phyloP scores from a whole-genome alignment of 2,888 invertebrate genomes.

The Chesias legatella region DNA sequence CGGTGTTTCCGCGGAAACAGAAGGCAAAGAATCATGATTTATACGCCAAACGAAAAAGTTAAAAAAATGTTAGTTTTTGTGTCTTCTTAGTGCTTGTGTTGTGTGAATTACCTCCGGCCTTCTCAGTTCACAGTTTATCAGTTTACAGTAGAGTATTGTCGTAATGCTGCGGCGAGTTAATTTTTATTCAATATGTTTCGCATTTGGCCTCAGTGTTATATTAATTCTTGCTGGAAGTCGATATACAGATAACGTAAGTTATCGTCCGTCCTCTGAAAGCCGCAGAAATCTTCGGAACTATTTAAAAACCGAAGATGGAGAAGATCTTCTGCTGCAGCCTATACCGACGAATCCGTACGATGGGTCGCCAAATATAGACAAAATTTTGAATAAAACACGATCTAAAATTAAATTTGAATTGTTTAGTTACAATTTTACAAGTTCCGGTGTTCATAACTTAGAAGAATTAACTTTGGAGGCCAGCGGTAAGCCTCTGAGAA shows the following conservation, averaged over 20 bases:
- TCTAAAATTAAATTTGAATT: slow-evolving; percentile 62
- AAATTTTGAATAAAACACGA: slow-evolving; percentile 60
- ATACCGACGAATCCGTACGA: slow-evolving; percentile 62
- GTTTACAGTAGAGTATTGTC: slow-evolving; percentile 49
- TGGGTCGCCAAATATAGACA: slow-evolving; percentile 59
- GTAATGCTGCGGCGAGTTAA: slow-evolving; percentile 77
- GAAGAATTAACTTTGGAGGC: slow-evolving; percentile 85
- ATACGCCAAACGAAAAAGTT: slow-evolving; percentile 51
- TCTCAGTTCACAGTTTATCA: slow-evolving; percentile 34
- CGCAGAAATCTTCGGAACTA: slow-evolving; percentile 72
- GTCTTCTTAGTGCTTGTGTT: slow-evolving; percentile 55
- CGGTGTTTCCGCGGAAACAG: slow-evolving; percentile 77
- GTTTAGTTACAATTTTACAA: slow-evolving; percentile 57
- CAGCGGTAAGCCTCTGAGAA: slow-evolving; percentile 86
- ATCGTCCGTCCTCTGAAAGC: slow-evolving; percentile 67
- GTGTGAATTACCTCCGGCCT: slow-evolving; percentile 43
- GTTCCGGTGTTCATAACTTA: slow-evolving; percentile 74
- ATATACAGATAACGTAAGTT: slow-evolving; percentile 76
- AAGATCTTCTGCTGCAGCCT: slow-evolving; percentile 48
- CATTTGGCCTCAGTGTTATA: slow-evolving; percentile 75
- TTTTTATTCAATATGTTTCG: slow-evolving; percentile 77
- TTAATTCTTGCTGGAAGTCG: slow-evolving; percentile 78
- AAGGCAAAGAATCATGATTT: slow-evolving; percentile 65
- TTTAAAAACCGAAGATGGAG: slow-evolving; percentile 81
- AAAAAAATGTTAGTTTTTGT: slow-evolving; percentile 62